Base-by-base conservation (phyloP, 1,140 invertebrate genomes). In the Hermetia illucens region DNA sequence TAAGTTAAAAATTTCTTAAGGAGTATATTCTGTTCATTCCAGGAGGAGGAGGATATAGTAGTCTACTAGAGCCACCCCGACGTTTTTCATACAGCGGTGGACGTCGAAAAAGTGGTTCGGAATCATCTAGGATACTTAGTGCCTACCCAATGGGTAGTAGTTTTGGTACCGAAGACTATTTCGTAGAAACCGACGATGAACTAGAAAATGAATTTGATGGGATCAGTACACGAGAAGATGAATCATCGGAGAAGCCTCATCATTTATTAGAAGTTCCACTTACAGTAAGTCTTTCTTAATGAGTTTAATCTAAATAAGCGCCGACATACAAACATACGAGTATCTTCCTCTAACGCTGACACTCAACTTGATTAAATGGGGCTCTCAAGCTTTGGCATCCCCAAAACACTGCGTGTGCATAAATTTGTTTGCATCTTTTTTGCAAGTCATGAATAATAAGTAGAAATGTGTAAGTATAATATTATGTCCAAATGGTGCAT, bases 31-130 rank as follows among this genome's bases (percentile, higher is more conserved):
- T 38, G 27, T 31, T 38, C 37, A 21, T 31, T 18, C 13, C 16
- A 17, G 52, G 45, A 3, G 49, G 69, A 4, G 73, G 72, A 37
- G 77, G 76, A 25, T 80, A 80, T 45, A 76, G 75, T 36, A 75
- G 75, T 46, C 53, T 81, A 27, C 52, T 79, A 34, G 69, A 74
- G 38, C 73, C 77, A 5, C 71, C 76, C 27, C 70, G 62, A 46
- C 66, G 63, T 49, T 61, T 70, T 21, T 64, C 68, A 13, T 65
- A 63, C 12, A 60, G 74, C 8, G 63, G 67, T 22, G 69, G 70
- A 5, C 41, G 57, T 0, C 46, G 58, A 6, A 52, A 52, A 40
- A 60, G 57, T 36, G 58, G 52, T 6, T 60, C 58, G 0, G 58
- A 60, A 20, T 57, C 58, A 2, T 60, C 58, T 33, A 50, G 57